A percentile compares a stretch with the other conserved stretches of the same genome.
These are phyloP conservation scores for Cyclophora albipunctata DNA, from an alignment of 2,888 invertebrate genomes.

Conservation along the genomic window DNA sequence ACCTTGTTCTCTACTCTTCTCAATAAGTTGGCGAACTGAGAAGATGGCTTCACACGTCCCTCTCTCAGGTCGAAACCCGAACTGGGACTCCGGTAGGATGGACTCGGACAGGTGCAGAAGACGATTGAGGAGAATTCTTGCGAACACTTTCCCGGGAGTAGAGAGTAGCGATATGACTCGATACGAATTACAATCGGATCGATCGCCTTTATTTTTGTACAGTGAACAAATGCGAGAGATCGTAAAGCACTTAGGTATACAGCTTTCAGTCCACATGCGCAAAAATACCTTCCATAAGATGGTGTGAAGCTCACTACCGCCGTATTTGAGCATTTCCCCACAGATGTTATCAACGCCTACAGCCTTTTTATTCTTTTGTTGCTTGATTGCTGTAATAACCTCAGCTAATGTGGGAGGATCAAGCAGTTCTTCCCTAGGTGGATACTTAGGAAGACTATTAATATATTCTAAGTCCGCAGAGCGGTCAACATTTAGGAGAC, in stretches of 20 bases:
- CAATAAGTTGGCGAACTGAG: conserved; percentile 6
- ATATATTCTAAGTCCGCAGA: conserved; percentile 1
- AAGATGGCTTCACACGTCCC: conserved; percentile 3
- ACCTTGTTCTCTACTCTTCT: conserved; percentile 11
- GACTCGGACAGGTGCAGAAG: not conserved
- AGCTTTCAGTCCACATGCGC: too few relatives aligned
- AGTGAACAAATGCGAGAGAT: conserved; percentile 8
- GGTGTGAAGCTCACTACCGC: not conserved
- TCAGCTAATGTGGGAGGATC: conserved; percentile 2
- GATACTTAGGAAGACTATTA: not conserved
- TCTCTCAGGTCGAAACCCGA: not conserved
- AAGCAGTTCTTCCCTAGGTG: not conserved
- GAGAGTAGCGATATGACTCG: conserved; percentile 9
- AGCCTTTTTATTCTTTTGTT: conserved; percentile 4
- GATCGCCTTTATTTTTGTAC: conserved; percentile 2
- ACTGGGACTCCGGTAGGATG: conserved; percentile 1
- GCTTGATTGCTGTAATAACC: not conserved
- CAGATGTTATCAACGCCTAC: conserved; percentile 2
- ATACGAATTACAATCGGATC: conserved; percentile 1
- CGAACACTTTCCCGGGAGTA: conserved; percentile 1
- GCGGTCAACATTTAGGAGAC: conserved; percentile 5
- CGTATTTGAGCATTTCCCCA: conserved; percentile 8
- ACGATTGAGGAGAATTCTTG: too few relatives aligned
- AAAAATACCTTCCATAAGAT: too few relatives aligned
- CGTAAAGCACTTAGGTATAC: not conserved